Conservation (phyloP, 2,797 vertebrate genomes). For the Parauchenoglanis punctatus region DNA sequence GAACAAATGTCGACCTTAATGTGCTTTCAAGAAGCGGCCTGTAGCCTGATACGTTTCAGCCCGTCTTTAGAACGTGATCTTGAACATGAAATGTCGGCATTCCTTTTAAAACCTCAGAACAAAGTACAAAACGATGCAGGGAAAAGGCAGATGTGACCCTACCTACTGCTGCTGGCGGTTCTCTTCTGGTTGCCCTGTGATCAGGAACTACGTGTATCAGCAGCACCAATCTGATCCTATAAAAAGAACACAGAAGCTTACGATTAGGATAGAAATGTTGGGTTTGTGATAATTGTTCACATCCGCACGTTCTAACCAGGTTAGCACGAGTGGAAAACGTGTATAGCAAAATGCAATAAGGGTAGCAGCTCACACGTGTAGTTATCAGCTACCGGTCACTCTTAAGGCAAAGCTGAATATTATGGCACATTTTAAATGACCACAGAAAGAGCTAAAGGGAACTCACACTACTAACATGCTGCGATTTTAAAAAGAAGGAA, state of each 20-base stretch:
- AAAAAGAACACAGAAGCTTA: neutral
- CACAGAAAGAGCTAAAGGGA: neutral
- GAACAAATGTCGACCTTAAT: neutral
- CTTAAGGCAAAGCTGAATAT: neutral
- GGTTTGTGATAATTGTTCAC: conserved; percentile 21
- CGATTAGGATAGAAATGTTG: neutral
- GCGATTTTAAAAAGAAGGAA: neutral
- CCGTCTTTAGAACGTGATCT: neutral
- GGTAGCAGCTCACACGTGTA: neutral
- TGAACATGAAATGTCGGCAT: neutral
- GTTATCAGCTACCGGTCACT: neutral
- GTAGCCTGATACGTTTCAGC: neutral
- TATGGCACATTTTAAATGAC: neutral
- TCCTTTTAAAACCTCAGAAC: conserved; percentile 5
- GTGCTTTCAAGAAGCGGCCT: conserved; percentile 13
- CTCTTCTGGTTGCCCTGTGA: neutral
- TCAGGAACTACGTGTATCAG: conserved; percentile 3
- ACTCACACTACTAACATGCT: neutral
- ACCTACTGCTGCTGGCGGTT: conserved; percentile 13
- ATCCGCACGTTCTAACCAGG: neutral
- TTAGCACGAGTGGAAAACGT: neutral
- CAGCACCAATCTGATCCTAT: conserved; percentile 12
- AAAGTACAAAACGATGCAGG: no score
- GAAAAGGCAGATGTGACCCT: conserved; percentile 3
- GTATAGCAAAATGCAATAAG: neutral